Conservation (phyloP, 2,888 invertebrate species). For the Mythimna impura region DNA sequence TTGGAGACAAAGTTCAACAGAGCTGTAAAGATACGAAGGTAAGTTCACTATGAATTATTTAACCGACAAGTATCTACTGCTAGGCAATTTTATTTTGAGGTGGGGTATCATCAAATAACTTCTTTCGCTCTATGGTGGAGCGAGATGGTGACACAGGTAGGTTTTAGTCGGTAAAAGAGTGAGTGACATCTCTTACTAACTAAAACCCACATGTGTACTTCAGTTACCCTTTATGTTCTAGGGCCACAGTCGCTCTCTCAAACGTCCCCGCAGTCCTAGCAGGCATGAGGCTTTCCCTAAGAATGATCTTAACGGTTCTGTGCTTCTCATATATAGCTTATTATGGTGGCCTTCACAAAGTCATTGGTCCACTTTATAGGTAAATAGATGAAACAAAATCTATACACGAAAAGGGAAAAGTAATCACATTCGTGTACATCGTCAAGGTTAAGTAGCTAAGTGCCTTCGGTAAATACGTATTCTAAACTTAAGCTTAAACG, state of each 20-base stretch:
- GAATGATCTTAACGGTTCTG: no score
- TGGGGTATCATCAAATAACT: no score
- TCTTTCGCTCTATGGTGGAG: no score
- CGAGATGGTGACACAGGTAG: no score
- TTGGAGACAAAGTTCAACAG: conserved; percentile 90
- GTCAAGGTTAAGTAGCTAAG: conserved; percentile 25
- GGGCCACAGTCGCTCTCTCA: no score
- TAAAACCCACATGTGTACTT: no score
- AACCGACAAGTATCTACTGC: no score
- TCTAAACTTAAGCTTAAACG: not conserved
- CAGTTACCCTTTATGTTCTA: no score
- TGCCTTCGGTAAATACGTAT: conserved; percentile 9
- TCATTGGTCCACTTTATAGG: not conserved
- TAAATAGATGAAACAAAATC: conserved; percentile 4
- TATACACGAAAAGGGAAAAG: conserved; percentile 12
- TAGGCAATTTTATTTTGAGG: no score
- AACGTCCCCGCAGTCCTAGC: no score
- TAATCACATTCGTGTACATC: conserved; percentile 3
- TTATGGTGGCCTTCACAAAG: not conserved
- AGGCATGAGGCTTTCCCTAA: not conserved
- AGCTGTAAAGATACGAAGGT: conserved; percentile 82
- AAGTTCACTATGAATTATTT: conserved; percentile 12
- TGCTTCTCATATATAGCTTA: not conserved
- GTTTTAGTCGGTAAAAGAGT: no score
- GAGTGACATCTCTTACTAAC: no score